Evolutionary conservation across 2,797 vertebrate genomes (phyloP).

Genomic region (Sebastes hopkinsi): DNA sequence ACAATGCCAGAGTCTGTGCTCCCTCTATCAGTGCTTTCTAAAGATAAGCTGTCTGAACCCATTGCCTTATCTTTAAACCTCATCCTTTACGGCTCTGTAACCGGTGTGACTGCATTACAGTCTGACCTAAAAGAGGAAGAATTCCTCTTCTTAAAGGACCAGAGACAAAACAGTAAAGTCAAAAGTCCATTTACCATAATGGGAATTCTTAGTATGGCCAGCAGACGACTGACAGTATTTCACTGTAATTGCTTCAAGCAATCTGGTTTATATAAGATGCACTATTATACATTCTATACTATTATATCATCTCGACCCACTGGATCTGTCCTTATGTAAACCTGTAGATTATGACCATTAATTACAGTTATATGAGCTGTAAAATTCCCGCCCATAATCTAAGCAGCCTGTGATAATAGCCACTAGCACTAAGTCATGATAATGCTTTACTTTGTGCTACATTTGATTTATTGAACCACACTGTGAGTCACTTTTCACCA

Average conservation of each 20-base stretch:
- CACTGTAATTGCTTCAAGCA: not conserved
- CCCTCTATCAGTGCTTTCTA: conserved; percentile 61
- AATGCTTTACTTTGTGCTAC: not conserved
- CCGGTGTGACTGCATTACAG: conserved; percentile 56
- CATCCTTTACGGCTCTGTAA: conserved; percentile 60
- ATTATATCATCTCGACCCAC: no score
- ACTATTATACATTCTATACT: no score
- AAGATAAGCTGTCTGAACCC: conserved; percentile 78
- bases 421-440: not conserved
- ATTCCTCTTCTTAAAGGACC: conserved; percentile 2
- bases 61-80: conserved; percentile 69
- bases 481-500: not conserved
- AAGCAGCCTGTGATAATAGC: not conserved
- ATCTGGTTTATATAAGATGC: not conserved
- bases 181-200: not conserved
- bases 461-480: not conserved
- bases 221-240: not conserved
- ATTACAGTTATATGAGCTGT: conserved; percentile 23
- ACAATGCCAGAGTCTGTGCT: conserved; percentile 65
- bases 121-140: conserved; percentile 43
- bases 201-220: not conserved
- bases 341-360: conserved; percentile 40
- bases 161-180: not conserved
- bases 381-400: not conserved
- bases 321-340: conserved; percentile 15